These are phyloP conservation scores for Anoura caudifer DNA, from an alignment of 2,113 vertebrate species.

Conservation along the genomic window DNA sequence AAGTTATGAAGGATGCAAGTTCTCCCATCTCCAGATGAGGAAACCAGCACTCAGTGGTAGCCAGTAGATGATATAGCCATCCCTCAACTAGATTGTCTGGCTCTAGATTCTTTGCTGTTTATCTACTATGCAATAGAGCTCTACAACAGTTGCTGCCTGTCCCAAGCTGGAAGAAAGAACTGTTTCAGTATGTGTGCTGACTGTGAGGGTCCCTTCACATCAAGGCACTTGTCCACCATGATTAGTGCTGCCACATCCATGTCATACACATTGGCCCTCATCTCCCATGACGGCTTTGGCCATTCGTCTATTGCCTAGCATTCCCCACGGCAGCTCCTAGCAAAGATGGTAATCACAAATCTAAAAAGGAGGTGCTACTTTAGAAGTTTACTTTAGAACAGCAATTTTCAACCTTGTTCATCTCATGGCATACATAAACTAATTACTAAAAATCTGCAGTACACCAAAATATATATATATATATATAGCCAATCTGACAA, in stretches of 20 bases:
- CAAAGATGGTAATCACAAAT: neutral
- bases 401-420: too few species aligned
- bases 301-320: neutral
- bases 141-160: neutral
- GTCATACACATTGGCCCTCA: neutral
- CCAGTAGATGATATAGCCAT: neutral
- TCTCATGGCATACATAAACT: too few species aligned
- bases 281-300: neutral
- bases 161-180: neutral
- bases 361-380: neutral
- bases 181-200: neutral
- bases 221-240: accelerated
- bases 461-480: too few species aligned
- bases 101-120: neutral
- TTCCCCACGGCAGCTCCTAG: neutral
- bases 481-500: too few species aligned
- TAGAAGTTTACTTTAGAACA: neutral
- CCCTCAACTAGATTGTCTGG: neutral
- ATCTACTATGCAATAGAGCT: neutral
- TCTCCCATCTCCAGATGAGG: neutral
- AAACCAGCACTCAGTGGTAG: neutral
- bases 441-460: too few species aligned
- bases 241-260: neutral
- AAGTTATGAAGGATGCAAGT: neutral
- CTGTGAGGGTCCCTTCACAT: neutral